Evolutionary conservation across 2,888 invertebrate genomes (phyloP).

Genomic region (Laothoe populi): DNA sequence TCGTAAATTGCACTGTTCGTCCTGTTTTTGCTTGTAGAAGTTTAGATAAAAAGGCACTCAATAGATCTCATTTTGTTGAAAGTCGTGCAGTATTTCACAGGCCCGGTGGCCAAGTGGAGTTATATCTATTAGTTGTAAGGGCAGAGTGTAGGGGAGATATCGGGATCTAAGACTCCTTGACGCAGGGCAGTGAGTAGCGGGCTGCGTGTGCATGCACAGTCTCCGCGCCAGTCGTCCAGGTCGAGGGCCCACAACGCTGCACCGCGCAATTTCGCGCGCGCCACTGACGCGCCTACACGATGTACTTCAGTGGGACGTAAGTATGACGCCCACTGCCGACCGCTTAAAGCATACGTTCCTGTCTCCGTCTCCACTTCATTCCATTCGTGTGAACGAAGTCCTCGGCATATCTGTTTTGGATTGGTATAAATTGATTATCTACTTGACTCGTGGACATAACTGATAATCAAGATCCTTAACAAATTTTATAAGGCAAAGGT

Average conservation of each 20-base stretch:
- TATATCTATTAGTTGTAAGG: conserved; percentile 32
- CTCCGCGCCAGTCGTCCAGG: conserved; percentile 89
- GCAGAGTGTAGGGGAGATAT: conserved; percentile 56
- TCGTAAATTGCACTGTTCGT: too few relatives aligned
- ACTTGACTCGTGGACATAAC: not conserved
- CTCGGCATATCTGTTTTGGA: conserved; percentile 80
- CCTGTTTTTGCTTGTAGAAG: too few relatives aligned
- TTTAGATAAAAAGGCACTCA: too few relatives aligned
- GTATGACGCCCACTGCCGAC: conserved; percentile 92
- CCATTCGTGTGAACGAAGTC: conserved; percentile 86
- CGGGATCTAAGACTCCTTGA: conserved; percentile 66
- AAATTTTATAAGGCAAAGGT: too few relatives aligned
- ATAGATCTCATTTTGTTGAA: too few relatives aligned
- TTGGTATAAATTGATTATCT: not conserved
- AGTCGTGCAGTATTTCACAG: not conserved
- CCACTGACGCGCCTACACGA: conserved; percentile 85
- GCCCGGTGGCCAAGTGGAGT: not conserved
- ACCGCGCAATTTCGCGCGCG: conserved; percentile 86
- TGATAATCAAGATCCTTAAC: not conserved
- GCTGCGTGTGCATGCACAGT: conserved; percentile 88
- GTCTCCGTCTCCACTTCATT: conserved; percentile 82
- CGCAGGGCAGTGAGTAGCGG: conserved; percentile 87
- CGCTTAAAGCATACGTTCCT: conserved; percentile 90
- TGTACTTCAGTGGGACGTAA: conserved; percentile 88
- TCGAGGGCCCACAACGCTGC: conserved; percentile 92